Evolutionary conservation across 2,113 vertebrate species (phyloP), one percentile per base, ranked within the genome.

Genomic region (Archilochus colubris): DNA sequence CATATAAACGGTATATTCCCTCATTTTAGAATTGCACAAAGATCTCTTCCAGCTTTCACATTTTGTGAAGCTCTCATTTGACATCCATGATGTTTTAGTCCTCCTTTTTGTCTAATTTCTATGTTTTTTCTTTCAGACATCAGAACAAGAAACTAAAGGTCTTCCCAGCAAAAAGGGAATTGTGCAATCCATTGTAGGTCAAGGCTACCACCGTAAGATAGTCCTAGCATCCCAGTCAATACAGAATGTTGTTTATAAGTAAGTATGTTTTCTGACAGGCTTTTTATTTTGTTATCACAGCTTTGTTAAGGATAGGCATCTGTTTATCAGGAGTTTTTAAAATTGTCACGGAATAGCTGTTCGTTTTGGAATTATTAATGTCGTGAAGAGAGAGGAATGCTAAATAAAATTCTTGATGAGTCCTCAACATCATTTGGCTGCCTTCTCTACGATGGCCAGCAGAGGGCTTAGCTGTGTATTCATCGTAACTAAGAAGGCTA

Each of bases 81-180:
- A 61, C 30, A 66, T 20, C 72, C 72, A 54, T 95, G 57, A 40
- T 68, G 44, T 81, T 84, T 86, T 93, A 82, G 38, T 33, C 36
- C 3, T 64, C 27, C n/a, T 58, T 9, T 21, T 70, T 94, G 40
- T 40, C 40, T 40, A 40, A 48, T 48, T 48, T 48, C 21, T 48
- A 19, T 58, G 33, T 61, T 82, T 67, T 95, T 76, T 72, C 77
- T 95, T 97, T 22, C 90, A 99, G 99, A 99, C 98, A 54, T 98
- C 98, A 12, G 99, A 99, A 94, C 99, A 99, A 97, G 99, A 99
- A 97, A 99, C 97, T 88, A 99, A 99, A 98, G 99, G 99, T 82
- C 98, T 99, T 93, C 99, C 99, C 61, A 99, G 99, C 97, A 99
- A 99, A 96, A 99, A 99, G 92, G 99, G 99, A 46, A 99, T 99